Evolutionary conservation across 2,888 invertebrate species (phyloP), one percentile per base, ranked within the genome.

Genomic region (Drosophila kanekoi): DNA sequence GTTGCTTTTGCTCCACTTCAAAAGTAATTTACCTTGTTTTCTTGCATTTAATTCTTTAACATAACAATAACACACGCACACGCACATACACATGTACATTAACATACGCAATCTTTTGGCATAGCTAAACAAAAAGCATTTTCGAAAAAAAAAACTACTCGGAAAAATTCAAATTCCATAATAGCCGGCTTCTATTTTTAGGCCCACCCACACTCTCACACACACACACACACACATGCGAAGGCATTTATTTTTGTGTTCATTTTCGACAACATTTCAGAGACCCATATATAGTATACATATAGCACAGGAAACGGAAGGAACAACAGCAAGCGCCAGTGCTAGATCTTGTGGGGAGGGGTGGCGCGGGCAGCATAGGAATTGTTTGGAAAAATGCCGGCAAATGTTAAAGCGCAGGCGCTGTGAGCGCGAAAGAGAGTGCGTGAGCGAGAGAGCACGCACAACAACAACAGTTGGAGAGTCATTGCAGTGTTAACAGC

Each of bases 361-460:
- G 32, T 13, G 1, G 37, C 9, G 18, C 11, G n/a, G 40, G 5
- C 44, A 43, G 6, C n/a, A 4, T 10, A 37, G 45, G n/a, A 44
- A 28, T 56, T 78, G 68, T 78, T 69, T 73, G 57, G 57, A 49
- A 81, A 88, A 89, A 89, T 65, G 88, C 90, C 90, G 90, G 90
- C 84, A 77, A 58, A 58, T 48, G 44, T 23, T 11, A 72, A 58
- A 33, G 87, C 89, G 89, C 90, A 89, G 57, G 72, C 87, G 75
- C 69, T 37, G 54, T 28, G 48, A 80, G 48, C 44, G 56, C 28
- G 45, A 38, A 8, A 28, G 33, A 52, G 47, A 58, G 51, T 32
- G 51, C 44, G 45, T 0, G 28, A 8, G 45, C 43, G 41, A 0
- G 11, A 33, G 32, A 41, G 49, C 13, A 3, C 2, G 16, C 49